Evolutionary conservation across 2,113 vertebrate genomes (phyloP).

Genomic region (Bettongia penicillata): DNA sequence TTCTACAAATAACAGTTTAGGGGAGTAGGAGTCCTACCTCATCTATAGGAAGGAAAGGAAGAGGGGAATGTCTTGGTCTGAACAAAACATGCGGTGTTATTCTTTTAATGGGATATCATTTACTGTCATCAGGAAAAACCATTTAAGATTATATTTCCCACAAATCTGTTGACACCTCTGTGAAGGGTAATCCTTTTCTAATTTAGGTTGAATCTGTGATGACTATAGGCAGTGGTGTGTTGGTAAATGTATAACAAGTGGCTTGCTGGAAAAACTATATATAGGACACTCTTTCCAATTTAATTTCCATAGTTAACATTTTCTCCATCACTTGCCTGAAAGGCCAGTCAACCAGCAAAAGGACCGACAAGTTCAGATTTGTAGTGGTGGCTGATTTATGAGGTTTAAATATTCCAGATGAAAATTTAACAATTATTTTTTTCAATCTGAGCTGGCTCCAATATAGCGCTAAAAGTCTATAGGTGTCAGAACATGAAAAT

Average conservation of each 20-base stretch:
- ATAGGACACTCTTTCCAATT: not conserved
- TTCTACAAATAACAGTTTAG: not conserved
- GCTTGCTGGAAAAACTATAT: not conserved
- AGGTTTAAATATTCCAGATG: not conserved
- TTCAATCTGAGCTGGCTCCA: not conserved
- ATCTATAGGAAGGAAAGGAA: not conserved
- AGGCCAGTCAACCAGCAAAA: not conserved
- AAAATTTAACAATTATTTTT: not conserved
- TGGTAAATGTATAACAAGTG: not conserved
- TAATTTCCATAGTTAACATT: not conserved
- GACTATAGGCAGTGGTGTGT: not conserved
- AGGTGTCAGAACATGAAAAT: not conserved
- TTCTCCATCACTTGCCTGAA: not conserved
- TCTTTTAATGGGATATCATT: not conserved
- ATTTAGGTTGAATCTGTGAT: slow-evolving; percentile 18
- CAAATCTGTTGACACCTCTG: not conserved
- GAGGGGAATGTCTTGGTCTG: not conserved
- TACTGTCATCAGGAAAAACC: not conserved
- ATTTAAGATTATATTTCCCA: not conserved
- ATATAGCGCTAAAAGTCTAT: not conserved
- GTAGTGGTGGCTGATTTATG: not conserved
- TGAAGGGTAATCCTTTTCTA: slow-evolving; percentile 26
- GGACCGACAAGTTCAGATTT: not conserved
- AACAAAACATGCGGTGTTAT: not conserved
- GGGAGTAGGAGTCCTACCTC: not conserved